Evolutionary conservation across 2,888 invertebrate species (phyloP), one percentile per base, ranked within the genome.

Genomic region (Mamestra brassicae): DNA sequence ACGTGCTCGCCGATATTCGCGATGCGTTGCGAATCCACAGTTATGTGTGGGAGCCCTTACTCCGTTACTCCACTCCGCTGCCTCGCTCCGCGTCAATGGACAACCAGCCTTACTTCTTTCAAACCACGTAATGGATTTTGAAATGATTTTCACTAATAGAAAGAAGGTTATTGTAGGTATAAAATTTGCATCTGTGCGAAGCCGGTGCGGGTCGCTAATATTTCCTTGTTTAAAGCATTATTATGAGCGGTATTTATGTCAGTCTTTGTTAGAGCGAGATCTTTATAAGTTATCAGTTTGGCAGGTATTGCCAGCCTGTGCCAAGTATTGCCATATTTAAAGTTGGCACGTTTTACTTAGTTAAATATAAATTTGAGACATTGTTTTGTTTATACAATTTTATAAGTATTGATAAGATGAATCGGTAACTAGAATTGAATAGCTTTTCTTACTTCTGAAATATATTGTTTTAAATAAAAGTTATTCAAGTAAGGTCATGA

Each of bases 241-340:
- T 62, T 62, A 75, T 71, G 47, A 47, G 13, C 13, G 47, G 45
- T 36, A 63, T 64, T 5, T 55, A n/a, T 64, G 50, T 55, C 15
- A 15, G 13, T 65, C 38, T 78, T 62, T 54, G 62, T 66, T 66
- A 50, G 5, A 38, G 7, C 17, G 36, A 11, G 10, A 36, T 58
- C 47, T 67, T 13, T 36, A 57, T 17, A 69, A 36, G 8, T 76
- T 61, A 78, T 7, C n/a, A 36, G 34, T 55, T 60, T 80, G 34
- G 67, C 63, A 15, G 10, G 7, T 64, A 42, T 54, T 67, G 54
- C 52, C 66, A 36, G 34, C n/a, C 1, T 6, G 58, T 67, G 78
- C 55, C 55, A 65, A 65, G 26, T 57, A 26, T 63, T 66, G 42
- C 62, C 42, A 75, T 66, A 57, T 67, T 38, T 45, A 62, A 76